A percentile compares a stretch with the other conserved stretches of the same genome.
phyloP scores from a whole-genome alignment of 2,113 vertebrate genomes.

The Chamaea fasciata region DNA sequence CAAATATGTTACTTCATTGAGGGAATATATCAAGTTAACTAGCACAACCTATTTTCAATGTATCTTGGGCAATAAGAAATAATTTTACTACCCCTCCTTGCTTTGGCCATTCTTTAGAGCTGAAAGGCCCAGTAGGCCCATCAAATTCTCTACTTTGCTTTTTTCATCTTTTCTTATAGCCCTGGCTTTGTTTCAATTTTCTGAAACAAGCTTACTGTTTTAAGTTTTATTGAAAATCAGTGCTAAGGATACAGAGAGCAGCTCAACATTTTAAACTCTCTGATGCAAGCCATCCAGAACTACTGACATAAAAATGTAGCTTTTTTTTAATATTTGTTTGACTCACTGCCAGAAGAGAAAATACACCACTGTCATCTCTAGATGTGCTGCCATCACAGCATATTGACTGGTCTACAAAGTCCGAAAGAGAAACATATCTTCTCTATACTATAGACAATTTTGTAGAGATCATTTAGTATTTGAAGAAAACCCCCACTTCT shows the following conservation, averaged over 20 bases:
- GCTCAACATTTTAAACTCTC: not conserved
- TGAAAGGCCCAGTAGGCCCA: not conserved
- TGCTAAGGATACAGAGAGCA: not conserved
- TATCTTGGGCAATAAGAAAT: not conserved
- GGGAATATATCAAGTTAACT: not conserved
- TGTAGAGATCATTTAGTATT: not conserved
- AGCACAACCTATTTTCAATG: not conserved
- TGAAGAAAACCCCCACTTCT: accelerated
- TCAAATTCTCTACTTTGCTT: not conserved
- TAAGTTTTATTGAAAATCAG: not conserved
- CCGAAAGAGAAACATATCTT: not conserved
- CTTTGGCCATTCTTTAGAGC: not conserved
- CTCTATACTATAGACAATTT: not conserved
- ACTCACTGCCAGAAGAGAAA: not conserved
- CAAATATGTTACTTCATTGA: not conserved
- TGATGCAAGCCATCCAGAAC: not conserved
- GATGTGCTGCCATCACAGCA: not conserved
- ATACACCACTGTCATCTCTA: not conserved
- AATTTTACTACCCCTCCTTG: not conserved
- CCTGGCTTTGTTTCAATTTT: not conserved
- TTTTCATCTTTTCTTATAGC: not conserved
- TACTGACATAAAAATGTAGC: not conserved
- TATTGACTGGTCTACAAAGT: not conserved
- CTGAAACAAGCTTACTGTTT: not conserved
- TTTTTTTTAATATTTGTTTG: not conserved